Conservation (phyloP, 2,797 vertebrate species). For the Buceros bicornis region DNA sequence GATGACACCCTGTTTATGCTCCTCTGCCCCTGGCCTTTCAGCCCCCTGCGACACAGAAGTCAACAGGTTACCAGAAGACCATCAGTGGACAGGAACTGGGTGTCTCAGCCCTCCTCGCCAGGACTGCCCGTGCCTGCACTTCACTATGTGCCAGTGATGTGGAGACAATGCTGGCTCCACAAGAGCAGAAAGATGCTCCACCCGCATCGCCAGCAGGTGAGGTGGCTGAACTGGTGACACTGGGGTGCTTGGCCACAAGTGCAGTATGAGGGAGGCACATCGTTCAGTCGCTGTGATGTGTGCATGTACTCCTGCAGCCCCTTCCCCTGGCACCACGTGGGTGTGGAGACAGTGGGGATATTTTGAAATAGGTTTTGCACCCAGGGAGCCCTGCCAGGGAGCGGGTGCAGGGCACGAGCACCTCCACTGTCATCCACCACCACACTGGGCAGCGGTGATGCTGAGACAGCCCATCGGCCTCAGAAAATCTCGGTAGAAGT, state of each 20-base stretch:
- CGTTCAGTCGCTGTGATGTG: fast-evolving
- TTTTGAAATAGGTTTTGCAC: not conserved
- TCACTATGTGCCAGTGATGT: fast-evolving
- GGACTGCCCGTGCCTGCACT: not conserved
- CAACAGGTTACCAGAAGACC: not conserved
- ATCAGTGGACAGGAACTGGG: not conserved
- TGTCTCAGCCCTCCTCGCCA: not conserved
- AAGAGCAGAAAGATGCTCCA: not conserved
- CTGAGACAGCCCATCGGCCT: not conserved
- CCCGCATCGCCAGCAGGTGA: not conserved
- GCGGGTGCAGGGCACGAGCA: fast-evolving
- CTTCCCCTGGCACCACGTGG: fast-evolving
- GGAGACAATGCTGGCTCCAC: not conserved
- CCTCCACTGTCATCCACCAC: not conserved
- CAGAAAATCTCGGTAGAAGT: not conserved
- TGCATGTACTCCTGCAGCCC: not conserved
- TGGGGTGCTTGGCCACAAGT: not conserved
- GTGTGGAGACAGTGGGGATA: not conserved
- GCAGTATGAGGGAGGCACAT: not conserved
- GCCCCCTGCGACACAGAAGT: no score
- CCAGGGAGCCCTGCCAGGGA: fast-evolving
- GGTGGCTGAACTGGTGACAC: not conserved
- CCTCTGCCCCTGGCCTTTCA: not conserved
- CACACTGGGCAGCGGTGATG: fast-evolving
- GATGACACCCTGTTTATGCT: not conserved